Percentiles rank a stretch among this genome's conserved stretches.
These are phyloP conservation scores for Trachelus stipa DNA, from an alignment of 2,888 invertebrate genomes.

Conservation along the genomic window DNA sequence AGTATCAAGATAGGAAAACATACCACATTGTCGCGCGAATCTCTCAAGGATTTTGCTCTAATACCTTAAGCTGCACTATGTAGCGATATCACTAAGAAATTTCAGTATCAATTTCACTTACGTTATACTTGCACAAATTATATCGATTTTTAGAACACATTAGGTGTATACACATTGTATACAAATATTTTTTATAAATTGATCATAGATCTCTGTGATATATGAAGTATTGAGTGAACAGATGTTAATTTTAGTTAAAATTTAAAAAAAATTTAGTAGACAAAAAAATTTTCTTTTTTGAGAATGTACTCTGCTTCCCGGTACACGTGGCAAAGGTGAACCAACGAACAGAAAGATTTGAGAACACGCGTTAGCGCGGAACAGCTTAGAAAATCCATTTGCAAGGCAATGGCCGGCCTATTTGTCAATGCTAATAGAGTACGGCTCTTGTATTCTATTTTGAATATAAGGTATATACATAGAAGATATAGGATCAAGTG, in stretches of 20 bases:
- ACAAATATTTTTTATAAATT: background rate
- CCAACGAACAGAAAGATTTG: background rate
- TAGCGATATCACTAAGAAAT: background rate
- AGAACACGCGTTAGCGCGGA: background rate
- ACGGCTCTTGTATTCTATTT: too few relatives aligned
- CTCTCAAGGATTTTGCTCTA: background rate
- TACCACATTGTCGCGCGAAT: background rate
- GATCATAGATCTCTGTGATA: background rate
- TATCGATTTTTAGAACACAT: background rate
- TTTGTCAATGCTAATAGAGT: slow-evolving; percentile 19
- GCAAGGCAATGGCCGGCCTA: slow-evolving; percentile 18
- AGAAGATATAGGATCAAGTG: background rate
- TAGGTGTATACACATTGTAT: background rate
- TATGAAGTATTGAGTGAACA: background rate
- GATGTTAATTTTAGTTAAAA: background rate
- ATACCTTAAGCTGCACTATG: background rate
- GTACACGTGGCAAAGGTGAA: background rate
- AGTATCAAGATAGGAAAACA: background rate
- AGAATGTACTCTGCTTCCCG: background rate
- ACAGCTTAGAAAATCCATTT: slow-evolving; percentile 14
- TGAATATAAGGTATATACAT: background rate
- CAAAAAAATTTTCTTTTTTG: background rate
- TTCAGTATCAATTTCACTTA: background rate
- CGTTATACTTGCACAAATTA: background rate
- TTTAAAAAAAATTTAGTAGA: background rate